Evolutionary conservation across 2,113 vertebrate genomes (phyloP), one percentile per base, ranked within the genome.

Genomic region (Hypocryptadius cinnamomeus): DNA sequence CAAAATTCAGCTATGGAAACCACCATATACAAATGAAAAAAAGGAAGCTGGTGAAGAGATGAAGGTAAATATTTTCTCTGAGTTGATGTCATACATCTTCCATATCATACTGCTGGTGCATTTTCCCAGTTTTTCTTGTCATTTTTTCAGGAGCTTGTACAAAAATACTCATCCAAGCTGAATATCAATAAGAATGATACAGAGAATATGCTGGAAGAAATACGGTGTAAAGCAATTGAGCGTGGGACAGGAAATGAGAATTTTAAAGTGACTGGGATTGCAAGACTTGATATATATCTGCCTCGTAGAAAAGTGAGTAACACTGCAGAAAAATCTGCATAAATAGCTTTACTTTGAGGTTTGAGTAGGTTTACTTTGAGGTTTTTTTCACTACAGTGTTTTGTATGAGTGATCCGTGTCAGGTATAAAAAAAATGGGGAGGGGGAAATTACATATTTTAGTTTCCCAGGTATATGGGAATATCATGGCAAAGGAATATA

Each of bases 1-100:
- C 73, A 98, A 97, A 91, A 98, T 99, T 96, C 98, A 98, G 61
- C 98, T 99, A 11, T 99, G 99, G 99, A 99, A 98, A 40, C 98
- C 98, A 42, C 99, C 99, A 0, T 99, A 98, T 86, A 99, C 98
- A 39, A 96, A 96, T 5, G 98, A 98, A 42, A 93, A 97, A 37
- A 97, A 98, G 64, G 97, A 97, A 93, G 97, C 97, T 59, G 98
- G 98, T 48, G 85, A 35, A 64, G 97, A 96, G 57, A 83, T 99
- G 73, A 98, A 98, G 98, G 99, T 98, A 97, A 83, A 81, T 87
- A 30, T 25, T 73, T 19, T 53, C 13, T 70, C 72, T 20, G 18
- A 63, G 25, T n/a, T 51, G 44, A 39, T 64, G 37, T 37, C 31
- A 2, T 51, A 3, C 1, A 1, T 65, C 68, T 94, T 89, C 61